Conservation (phyloP, 2,888 invertebrate genomes). For the Scaptomyza polygonia region DNA sequence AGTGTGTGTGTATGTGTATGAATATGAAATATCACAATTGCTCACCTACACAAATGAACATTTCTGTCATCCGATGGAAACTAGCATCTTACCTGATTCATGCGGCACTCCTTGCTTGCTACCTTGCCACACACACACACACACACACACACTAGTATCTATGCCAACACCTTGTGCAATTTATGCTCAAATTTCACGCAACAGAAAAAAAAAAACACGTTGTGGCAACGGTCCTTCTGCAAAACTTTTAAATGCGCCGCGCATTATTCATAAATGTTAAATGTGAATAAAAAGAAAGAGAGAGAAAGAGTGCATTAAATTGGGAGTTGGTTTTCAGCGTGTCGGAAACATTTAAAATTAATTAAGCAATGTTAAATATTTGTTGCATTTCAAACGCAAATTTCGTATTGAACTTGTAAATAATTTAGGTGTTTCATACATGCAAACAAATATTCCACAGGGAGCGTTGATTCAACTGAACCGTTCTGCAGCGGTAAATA, state of each 20-base stretch:
- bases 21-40: constrained; percentile 66
- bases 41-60: constrained; percentile 12
- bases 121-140: constrained; percentile 5
- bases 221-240: constrained; percentile 32
- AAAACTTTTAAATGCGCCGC: constrained; percentile 74
- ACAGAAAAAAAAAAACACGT: background rate
- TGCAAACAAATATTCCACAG: background rate
- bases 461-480: constrained; percentile 20
- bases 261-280: constrained; percentile 72
- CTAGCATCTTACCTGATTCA: constrained; percentile 44
- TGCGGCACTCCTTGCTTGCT: constrained; percentile 40
- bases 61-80: constrained; percentile 7
- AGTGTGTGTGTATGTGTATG: constrained; percentile 44
- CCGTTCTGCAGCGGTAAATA: constrained; percentile 56
- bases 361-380: constrained; percentile 72
- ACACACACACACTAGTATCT: too few species aligned
- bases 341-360: constrained; percentile 63
- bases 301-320: constrained; percentile 7
- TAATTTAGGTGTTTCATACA: constrained; percentile 35
- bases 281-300: constrained; percentile 8
- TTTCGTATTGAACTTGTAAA: constrained; percentile 70
- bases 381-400: constrained; percentile 67
- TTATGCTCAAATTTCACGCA: constrained; percentile 64
- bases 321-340: constrained; percentile 18
- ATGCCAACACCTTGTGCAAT: constrained; percentile 72